Percentiles rank a stretch among this genome's conserved stretches.
These are phyloP conservation scores for Congeria kusceri DNA, from an alignment of 2,888 invertebrate species.

Conservation along the genomic window DNA sequence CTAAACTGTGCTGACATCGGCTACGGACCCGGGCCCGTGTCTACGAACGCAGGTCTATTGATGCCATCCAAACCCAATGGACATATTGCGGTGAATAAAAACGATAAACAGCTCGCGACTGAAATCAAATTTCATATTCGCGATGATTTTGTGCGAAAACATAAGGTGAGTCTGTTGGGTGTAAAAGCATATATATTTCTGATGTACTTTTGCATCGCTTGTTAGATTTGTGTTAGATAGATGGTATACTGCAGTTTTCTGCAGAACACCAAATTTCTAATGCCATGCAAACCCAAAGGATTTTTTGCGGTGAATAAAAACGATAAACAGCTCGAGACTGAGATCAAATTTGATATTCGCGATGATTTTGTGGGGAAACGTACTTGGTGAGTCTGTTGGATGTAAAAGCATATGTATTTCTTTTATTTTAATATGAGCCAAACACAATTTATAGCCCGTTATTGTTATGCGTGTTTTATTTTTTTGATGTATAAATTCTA, in stretches of 20 bases:
- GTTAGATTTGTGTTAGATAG: no score
- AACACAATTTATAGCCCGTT: no score
- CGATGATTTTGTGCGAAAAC: conserved; percentile 2
- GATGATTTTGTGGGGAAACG: conserved; percentile 5
- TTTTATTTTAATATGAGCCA: no score
- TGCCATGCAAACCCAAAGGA: conserved; percentile 59
- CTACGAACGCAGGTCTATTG: conserved; percentile 47
- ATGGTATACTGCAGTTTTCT: no score
- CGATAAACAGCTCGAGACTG: conserved; percentile 8
- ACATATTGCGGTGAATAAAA: conserved; percentile 32
- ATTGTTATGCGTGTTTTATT: no score
- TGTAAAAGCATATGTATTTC: no score
- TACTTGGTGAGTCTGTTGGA: background rate
- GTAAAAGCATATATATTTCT: no score
- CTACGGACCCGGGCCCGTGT: conserved; percentile 58
- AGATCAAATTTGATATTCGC: conserved; percentile 40
- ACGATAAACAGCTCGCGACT: conserved; percentile 6
- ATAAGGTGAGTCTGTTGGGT: background rate
- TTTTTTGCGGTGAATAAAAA: conserved; percentile 32
- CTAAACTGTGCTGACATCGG: conserved; percentile 48
- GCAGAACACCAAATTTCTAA: conserved; percentile 45
- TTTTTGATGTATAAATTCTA: no score
- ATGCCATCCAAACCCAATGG: conserved; percentile 61
- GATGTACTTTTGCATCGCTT: no score
- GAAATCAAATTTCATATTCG: conserved; percentile 43